Conservation (phyloP, 2,888 invertebrate genomes). For the Caenorhabditis sp. region DNA sequence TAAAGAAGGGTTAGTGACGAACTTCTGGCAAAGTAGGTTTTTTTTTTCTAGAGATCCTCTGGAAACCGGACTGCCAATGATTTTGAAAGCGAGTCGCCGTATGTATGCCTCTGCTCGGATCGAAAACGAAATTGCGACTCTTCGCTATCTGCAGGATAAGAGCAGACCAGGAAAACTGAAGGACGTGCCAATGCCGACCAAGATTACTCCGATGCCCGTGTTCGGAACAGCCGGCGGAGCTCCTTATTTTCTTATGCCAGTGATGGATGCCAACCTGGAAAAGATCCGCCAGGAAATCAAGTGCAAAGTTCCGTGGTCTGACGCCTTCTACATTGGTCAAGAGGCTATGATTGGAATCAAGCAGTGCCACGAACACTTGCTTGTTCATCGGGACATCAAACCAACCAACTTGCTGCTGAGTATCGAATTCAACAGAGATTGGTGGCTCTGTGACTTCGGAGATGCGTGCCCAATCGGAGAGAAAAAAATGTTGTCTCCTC, state of each 20-base stretch:
- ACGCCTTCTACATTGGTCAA: conserved; percentile 34
- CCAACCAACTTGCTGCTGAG: conserved; percentile 38
- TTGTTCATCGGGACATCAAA: conserved; percentile 54
- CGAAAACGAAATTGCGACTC: conserved; percentile 10
- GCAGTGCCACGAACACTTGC: conserved; percentile 18
- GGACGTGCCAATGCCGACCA: conserved; percentile 2
- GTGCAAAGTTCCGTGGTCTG: neutral
- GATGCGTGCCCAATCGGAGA: conserved; percentile 31
- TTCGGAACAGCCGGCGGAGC: conserved; percentile 14
- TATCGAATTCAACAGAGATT: neutral
- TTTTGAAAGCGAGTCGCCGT: conserved; percentile 22
- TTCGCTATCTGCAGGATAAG: neutral
- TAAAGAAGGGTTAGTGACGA: conserved; percentile 1
- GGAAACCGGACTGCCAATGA: neutral
- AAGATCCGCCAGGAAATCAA: conserved; percentile 32
- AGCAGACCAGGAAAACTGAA: neutral
- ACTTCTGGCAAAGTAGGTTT: too few relatives aligned
- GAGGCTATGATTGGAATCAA: conserved; percentile 28
- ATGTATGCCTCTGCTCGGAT: conserved; percentile 1
- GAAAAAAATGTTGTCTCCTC: conserved; percentile 16
- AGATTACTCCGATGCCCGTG: conserved; percentile 7
- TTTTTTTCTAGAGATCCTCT: neutral
- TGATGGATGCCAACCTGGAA: conserved; percentile 31
- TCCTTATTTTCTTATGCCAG: conserved; percentile 29
- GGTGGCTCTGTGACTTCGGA: conserved; percentile 48